Evolutionary conservation across 2,888 invertebrate genomes (phyloP), one percentile per base, ranked within the genome.

Genomic region (Lumbricus terrestris): DNA sequence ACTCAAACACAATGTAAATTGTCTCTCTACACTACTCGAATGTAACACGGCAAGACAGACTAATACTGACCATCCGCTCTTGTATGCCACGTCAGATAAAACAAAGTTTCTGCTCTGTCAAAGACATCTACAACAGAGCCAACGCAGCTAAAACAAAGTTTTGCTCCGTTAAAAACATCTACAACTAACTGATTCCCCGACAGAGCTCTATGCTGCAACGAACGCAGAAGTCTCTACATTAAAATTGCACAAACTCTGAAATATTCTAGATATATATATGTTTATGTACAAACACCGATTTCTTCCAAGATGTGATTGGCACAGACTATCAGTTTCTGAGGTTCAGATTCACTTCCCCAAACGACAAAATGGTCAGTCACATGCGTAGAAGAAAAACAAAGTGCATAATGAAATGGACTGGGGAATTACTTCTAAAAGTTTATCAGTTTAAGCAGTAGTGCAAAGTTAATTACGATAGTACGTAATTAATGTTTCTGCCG

Each of bases 11-110:
- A 69, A 69, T 69, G 69, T 69, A 69, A 69, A 69, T 8, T n/a
- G 8, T n/a, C 2, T 69, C n/a, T 40, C 69, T 69, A 69, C 69
- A 69, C n/a, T 69, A 69, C 8, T 69, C 16, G n/a, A n/a, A 69
- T n/a, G n/a, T 6, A 54, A 54, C n/a, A 69, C 69, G 29, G 69
- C n/a, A 69, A 69, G 69, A n/a, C 29, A 69, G 8, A 69, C 69
- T 69, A 69, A 69, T 69, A n/a, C 69, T 69, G 69, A 69, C 69
- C 69, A 69, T n/a, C 69, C n/a, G n/a, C n/a, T 69, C 69, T n/a
- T 69, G 69, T 69, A 6, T 69, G 69, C 69, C 69, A 11, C 29
- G 69, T 29, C n/a, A 5, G 69, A 69, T 8, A 29, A 29, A 33
- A 88, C 33, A 33, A 88, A 38, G 34, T 33, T 88, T 88, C 34